A percentile compares a stretch with the other conserved stretches of the same genome.
Conservation (phyloP, 1,140 invertebrate species). For the Stegodyphus dumicola region DNA sequence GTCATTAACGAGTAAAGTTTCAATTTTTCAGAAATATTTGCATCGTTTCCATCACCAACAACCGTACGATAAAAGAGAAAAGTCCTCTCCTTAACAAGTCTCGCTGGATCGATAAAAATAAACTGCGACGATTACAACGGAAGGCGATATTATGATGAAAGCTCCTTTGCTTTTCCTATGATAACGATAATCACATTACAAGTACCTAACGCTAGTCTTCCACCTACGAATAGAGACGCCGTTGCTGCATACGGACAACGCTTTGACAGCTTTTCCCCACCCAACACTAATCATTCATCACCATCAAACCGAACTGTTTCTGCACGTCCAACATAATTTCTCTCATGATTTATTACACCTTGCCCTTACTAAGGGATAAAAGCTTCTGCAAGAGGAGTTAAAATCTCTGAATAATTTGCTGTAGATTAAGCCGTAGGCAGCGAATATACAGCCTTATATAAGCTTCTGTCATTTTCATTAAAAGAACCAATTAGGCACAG, state of each 20-base stretch:
- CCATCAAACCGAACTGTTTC: conserved; percentile 37
- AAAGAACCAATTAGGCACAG: too few species aligned
- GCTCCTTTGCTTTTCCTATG: not conserved
- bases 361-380: not conserved
- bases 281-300: conserved; percentile 45
- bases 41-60: too few species aligned
- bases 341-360: conserved; percentile 27
- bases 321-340: conserved; percentile 8
- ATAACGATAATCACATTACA: conserved; percentile 39
- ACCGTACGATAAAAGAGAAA: too few species aligned
- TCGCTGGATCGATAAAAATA: not conserved
- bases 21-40: too few species aligned
- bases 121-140: not conserved
- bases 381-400: not conserved
- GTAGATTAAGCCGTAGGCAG: not conserved
- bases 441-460: too few species aligned
- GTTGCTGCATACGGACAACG: not conserved
- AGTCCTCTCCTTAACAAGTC: too few species aligned
- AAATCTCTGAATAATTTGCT: not conserved
- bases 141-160: not conserved
- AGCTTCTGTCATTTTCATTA: too few species aligned
- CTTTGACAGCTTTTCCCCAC: conserved; percentile 31
- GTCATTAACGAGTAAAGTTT: too few species aligned
- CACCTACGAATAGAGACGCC: not conserved
- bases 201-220: conserved; percentile 1